Base-by-base conservation (phyloP, 2,797 vertebrate species). In the Gallinago stenura region DNA sequence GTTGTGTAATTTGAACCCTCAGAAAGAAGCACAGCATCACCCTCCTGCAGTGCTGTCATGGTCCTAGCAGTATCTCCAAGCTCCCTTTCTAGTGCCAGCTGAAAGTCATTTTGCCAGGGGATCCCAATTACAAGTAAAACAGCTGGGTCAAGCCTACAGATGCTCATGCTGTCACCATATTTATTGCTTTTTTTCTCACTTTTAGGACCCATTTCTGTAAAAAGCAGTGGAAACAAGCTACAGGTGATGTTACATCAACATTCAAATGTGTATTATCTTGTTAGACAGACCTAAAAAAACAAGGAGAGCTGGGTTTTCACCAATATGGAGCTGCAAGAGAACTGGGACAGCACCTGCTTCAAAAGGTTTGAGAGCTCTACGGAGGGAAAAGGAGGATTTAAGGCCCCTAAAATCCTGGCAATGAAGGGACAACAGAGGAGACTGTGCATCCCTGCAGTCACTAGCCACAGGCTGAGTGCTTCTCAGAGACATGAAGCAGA, bases 401-500 rank as follows among this genome's bases (percentile, higher is more conserved):
- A 75, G 37, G 31, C 7, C 35, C 33, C 62, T 61, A 57, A 89
- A 81, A 89, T 61, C 33, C 25, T 2, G 0, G 35, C 58, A 60
- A 68, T 21, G 39, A 94, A 69, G 33, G 35, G 53, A 69, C 4
- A 9, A 37, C 61, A 84, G 53, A 60, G 80, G 37, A 80, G 64
- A 13, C 51, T 30, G 33, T 3, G 8, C 35, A 28, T 5, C 31
- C 79, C 78, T 46, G 48, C 1, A 1, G 79, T 28, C 46, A 56
- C 19, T 22, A 35, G 10, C 39, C 33, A 24, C 21, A 48, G 45
- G 37, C 56, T 69, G 66, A 30, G 41, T 5, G 4, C 31, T 72
- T 57, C 58, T 68, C 3, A 1, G 26, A 54, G 58, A 72, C 0
- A 1, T 60, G 21, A 66, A 48, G 2, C n/a, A 39, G 35, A 13